These are phyloP conservation scores for Hypsopygia costalis DNA, from an alignment of 2,888 invertebrate species.

Conservation along the genomic window DNA sequence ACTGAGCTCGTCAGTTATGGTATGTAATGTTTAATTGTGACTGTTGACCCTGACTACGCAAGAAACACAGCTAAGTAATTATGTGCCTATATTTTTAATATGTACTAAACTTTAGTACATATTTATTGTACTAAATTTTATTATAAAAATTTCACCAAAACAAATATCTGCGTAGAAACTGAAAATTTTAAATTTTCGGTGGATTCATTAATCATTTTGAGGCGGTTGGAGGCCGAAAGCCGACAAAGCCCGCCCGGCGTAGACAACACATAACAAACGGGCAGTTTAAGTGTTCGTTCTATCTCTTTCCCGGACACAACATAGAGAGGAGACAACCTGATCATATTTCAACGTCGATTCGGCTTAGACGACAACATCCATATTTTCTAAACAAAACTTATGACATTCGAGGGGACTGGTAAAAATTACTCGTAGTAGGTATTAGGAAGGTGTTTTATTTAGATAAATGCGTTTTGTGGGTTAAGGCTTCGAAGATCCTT, in stretches of 20 bases:
- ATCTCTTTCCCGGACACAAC: constrained; percentile 26
- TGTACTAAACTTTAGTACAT: no score
- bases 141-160: constrained; percentile 8
- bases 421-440: background rate
- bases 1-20: no score
- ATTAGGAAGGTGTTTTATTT: background rate
- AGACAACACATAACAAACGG: constrained; percentile 57
- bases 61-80: no score
- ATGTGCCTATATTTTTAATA: no score
- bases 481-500: no score
- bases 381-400: constrained; percentile 52
- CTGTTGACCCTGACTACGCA: no score
- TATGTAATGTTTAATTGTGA: no score
- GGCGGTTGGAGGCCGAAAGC: constrained; percentile 37
- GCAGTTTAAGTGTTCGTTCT: constrained; percentile 37
- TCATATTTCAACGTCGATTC: constrained; percentile 59
- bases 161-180: constrained; percentile 23
- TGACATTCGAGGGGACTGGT: constrained; percentile 5
- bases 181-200: constrained; percentile 50
- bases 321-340: constrained; percentile 29
- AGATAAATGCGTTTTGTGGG: no score
- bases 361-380: constrained; percentile 45
- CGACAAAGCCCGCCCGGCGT: constrained; percentile 44
- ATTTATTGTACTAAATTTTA: no score
- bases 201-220: constrained; percentile 56